Conservation (phyloP, 1,140 invertebrate species). For the Calliopsis andreniformis region DNA sequence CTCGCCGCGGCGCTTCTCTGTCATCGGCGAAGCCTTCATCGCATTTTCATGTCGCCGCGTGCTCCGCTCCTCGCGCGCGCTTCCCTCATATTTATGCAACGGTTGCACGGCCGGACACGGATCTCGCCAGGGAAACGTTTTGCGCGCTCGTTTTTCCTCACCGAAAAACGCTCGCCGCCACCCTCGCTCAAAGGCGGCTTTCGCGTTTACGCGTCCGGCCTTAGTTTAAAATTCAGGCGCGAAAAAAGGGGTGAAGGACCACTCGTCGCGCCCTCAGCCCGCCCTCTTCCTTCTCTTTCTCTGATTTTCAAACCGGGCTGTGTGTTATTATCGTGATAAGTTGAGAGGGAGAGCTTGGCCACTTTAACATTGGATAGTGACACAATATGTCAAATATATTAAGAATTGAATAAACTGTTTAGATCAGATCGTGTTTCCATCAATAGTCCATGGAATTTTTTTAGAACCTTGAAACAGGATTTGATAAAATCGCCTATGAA, state of each 20-base stretch:
- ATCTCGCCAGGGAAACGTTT: conserved; percentile 64
- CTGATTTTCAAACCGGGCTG: background rate
- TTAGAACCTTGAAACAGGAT: no score
- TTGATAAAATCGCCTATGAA: background rate
- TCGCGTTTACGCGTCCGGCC: conserved; percentile 44
- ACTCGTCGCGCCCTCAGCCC: conserved; percentile 2
- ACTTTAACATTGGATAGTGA: background rate
- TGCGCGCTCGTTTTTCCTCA: conserved; percentile 53
- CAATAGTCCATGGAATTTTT: no score
- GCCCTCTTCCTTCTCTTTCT: background rate
- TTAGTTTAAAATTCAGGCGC: conserved; percentile 59
- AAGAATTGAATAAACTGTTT: background rate
- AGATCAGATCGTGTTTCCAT: background rate
- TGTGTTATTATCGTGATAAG: conserved; percentile 3
- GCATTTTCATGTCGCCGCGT: conserved; percentile 68
- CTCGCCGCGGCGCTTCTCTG: conserved; percentile 27
- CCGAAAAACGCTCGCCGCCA: conserved; percentile 43
- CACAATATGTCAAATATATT: background rate
- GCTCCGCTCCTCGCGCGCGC: conserved; percentile 42
- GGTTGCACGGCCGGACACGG: conserved; percentile 64
- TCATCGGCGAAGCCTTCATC: conserved; percentile 65
- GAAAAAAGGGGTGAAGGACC: conserved; percentile 37
- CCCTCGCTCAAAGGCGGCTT: conserved; percentile 50
- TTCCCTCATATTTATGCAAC: conserved; percentile 69
- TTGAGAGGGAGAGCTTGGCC: background rate